These are phyloP conservation scores for Cyphomyrus discorhynchus DNA, from an alignment of 2,113 vertebrate species.

Conservation along the genomic window DNA sequence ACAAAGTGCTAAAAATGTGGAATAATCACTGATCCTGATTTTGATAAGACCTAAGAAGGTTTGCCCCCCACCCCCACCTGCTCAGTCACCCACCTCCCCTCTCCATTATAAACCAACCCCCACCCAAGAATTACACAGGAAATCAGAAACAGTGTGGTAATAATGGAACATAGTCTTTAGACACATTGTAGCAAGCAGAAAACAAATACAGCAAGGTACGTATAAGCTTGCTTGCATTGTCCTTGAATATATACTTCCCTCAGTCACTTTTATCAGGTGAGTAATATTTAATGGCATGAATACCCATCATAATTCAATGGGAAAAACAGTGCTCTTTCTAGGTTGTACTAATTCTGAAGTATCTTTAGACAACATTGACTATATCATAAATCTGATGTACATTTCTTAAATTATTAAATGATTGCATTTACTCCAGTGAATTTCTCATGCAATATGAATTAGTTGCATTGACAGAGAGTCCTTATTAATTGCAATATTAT, in stretches of 20 bases:
- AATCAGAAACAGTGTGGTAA: slow-evolving; percentile 18
- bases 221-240: slow-evolving; percentile 15
- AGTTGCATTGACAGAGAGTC: neutral
- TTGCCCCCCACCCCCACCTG: neutral
- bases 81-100: neutral
- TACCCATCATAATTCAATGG: neutral
- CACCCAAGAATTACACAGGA: slow-evolving; percentile 1
- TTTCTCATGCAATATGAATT: neutral
- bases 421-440: neutral
- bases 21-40: slow-evolving; percentile 14
- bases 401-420: neutral
- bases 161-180: slow-evolving; percentile 16
- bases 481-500: neutral
- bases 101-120: neutral
- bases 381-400: neutral
- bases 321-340: neutral
- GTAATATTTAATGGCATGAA: neutral
- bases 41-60: slow-evolving; percentile 18
- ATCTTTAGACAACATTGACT: neutral
- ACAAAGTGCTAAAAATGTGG: slow-evolving; percentile 21
- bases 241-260: neutral
- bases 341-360: neutral
- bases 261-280: slow-evolving; percentile 19
- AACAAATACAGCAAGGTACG: neutral
- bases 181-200: neutral